phyloP scores from a whole-genome alignment of 2,113 vertebrate genomes.

The Camelus dromedarius region DNA sequence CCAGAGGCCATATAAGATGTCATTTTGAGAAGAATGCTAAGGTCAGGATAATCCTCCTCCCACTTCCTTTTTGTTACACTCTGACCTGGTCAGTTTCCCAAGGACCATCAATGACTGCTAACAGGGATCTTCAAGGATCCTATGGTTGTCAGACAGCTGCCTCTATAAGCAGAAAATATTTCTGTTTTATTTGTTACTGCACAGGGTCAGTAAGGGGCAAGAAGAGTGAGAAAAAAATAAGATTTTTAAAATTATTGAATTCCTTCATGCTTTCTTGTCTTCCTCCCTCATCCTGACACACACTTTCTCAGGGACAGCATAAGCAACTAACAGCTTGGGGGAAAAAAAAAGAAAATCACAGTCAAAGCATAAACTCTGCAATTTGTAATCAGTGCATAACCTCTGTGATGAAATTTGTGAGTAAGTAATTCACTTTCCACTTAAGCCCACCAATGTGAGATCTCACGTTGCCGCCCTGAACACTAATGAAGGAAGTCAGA shows the following conservation, averaged over 20 bases:
- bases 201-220: slow-evolving; percentile 65
- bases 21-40: neutral
- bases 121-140: neutral
- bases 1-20: neutral
- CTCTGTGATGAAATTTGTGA: slow-evolving; percentile 67
- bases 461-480: neutral
- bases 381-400: slow-evolving; percentile 42
- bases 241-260: slow-evolving; percentile 64
- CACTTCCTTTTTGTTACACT: neutral
- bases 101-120: neutral
- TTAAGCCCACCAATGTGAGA: neutral
- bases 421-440: slow-evolving; percentile 74
- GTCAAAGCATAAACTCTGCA: neutral
- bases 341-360: neutral
- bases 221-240: slow-evolving; percentile 5
- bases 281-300: neutral
- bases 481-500: slow-evolving; percentile 65
- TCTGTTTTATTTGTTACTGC: slow-evolving; percentile 73
- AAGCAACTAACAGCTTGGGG: neutral
- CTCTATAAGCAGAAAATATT: slow-evolving; percentile 81
- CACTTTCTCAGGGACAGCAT: neutral
- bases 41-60: neutral
- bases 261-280: neutral
- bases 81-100: slow-evolving; percentile 51
- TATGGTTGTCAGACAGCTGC: slow-evolving; percentile 63